A percentile compares a stretch with the other conserved stretches of the same genome.
Evolutionary conservation across 2,797 vertebrate genomes (phyloP).

Genomic region (Sebastes cheni): DNA sequence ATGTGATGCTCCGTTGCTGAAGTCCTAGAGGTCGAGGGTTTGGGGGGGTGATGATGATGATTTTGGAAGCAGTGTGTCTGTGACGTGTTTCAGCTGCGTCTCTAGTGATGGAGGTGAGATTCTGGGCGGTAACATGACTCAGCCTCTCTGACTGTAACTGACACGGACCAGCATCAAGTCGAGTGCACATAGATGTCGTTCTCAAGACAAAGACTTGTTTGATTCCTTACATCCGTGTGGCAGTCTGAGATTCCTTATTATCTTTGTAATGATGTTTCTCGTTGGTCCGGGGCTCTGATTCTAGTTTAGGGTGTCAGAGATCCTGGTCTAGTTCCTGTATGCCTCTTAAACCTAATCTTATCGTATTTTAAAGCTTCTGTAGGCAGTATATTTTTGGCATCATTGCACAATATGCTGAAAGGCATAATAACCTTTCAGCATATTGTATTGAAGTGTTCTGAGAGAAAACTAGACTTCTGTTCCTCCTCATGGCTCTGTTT

Average conservation of each 20-base stretch:
- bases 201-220: constrained; percentile 15
- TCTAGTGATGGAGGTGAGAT: too few species aligned
- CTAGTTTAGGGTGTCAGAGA: not conserved
- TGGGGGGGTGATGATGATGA: not conserved
- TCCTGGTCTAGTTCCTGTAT: too few species aligned
- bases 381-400: too few species aligned
- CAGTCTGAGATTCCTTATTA: not conserved
- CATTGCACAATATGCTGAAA: too few species aligned
- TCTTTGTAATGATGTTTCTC: not conserved
- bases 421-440: too few species aligned
- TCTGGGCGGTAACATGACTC: not conserved
- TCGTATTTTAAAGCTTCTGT: not conserved
- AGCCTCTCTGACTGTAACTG: too few species aligned
- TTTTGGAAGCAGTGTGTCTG: not conserved
- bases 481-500: too few species aligned
- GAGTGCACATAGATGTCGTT: not conserved
- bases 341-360: not conserved
- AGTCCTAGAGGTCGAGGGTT: not conserved
- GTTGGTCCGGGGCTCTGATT: not conserved
- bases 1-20: not conserved
- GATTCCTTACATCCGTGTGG: not conserved
- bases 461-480: too few species aligned
- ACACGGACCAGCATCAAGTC: not conserved
- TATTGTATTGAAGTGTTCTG: too few species aligned
- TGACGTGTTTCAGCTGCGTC: not conserved